Base-by-base conservation (phyloP, 2,797 vertebrate genomes). In the Podarcis lilfordi region DNA sequence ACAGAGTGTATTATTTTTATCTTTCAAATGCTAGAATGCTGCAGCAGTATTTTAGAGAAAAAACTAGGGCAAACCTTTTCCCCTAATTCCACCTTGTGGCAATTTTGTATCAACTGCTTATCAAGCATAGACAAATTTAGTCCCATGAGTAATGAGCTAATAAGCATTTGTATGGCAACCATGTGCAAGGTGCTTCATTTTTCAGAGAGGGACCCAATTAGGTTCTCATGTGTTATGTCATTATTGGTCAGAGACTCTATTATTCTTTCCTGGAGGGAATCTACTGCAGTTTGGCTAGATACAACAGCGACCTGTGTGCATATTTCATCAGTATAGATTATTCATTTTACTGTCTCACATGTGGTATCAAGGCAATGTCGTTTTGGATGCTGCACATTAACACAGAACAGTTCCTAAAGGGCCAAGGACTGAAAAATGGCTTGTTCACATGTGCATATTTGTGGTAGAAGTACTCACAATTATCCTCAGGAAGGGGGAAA, bases 161-260 rank as follows among this genome's bases (percentile, higher is more conserved):
- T 85, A 76, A 77, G 77, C 78, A 69, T 43, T 81, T 85, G 71
- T 43, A 29, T 71, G 79, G 71, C 86, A 90, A 85, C 72, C 45
- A 78, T 88, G 72, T 35, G 35, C n/a, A 71, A 19, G 61, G 35
- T 80, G n/a, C 61, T 76, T 82, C 61, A 6, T 82, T 81, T 80
- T 77, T 82, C 72, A 85, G 71, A 81, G 78, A 82, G 10, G 71
- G 50, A n/a, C 15, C 86, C 82, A 37, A 81, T 85, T 88, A 88
- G 50, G 45, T 87, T 77, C 86, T 85, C 35, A 23, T 85, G 77
- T 76, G 77, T 59, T 71, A 59, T 43, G 82, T 80, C 27, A 29
- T 85, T 77, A 85, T 85, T 88, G 71, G 69, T 64, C 79, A 89
- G 83, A 66, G 23, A 89, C 29, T 80, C 69, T 85, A 76, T 81